phyloP scores from a whole-genome alignment of 2,113 vertebrate species.

The Pipra filicauda region DNA sequence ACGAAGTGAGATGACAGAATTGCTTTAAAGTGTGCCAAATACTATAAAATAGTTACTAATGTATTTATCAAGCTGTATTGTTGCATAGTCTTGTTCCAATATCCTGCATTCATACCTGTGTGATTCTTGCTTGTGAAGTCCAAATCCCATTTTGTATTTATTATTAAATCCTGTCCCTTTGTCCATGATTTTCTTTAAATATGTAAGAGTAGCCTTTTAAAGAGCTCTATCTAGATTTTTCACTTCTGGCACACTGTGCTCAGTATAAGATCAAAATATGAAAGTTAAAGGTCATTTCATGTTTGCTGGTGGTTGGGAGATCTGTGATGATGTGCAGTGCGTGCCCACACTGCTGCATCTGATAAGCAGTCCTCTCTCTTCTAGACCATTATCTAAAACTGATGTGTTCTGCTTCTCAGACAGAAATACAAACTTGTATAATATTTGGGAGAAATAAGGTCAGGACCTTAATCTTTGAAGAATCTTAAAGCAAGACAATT shows the following conservation, averaged over 20 bases:
- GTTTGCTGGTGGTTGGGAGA: not conserved
- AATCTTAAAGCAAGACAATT: not conserved
- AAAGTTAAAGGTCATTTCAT: not conserved
- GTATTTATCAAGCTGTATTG: not conserved
- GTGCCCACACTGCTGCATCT: not conserved
- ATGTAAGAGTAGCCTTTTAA: not conserved
- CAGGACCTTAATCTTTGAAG: constrained; percentile 43
- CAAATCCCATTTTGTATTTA: not conserved
- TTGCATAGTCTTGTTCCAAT: not conserved
- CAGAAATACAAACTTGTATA: constrained; percentile 22
- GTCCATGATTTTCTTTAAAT: not conserved
- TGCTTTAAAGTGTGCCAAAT: not conserved
- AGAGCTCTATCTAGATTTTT: not conserved
- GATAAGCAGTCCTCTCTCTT: constrained; percentile 10
- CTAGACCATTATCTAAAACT: constrained; percentile 15
- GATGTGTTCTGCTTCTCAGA: constrained; percentile 31
- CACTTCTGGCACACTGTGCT: not conserved
- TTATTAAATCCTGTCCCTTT: not conserved
- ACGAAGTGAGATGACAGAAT: not conserved
- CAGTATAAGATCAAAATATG: not conserved
- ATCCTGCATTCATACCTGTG: not conserved
- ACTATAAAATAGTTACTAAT: not conserved
- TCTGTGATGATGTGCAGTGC: not conserved
- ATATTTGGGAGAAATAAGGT: constrained; percentile 25
- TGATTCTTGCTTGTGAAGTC: not conserved